These are phyloP conservation scores for Eulemur rubriventer DNA, from an alignment of 2,797 vertebrate species.

Conservation along the genomic window DNA sequence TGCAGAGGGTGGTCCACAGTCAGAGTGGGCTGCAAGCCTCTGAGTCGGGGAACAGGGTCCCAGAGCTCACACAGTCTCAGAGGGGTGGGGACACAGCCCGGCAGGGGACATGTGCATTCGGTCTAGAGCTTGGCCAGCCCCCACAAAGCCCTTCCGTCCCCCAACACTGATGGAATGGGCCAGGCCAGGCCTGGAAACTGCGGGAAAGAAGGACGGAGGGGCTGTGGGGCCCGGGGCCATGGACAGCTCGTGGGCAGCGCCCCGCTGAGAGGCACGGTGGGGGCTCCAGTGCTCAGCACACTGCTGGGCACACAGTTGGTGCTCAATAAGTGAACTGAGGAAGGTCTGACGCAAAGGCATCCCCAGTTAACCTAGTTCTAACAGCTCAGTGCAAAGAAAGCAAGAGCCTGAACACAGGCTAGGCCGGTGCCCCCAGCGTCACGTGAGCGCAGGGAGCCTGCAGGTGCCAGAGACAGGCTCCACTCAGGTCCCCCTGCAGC, in stretches of 20 bases:
- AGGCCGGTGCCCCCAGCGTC: rapidly evolving
- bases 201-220: neutral
- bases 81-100: too few species aligned
- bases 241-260: rapidly evolving
- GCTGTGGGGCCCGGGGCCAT: rapidly evolving
- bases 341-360: rapidly evolving
- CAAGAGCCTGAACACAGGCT: rapidly evolving
- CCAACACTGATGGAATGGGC: neutral
- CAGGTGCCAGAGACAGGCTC: neutral
- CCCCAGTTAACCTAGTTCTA: neutral
- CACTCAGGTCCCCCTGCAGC: neutral
- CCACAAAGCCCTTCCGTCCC: neutral
- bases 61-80: neutral
- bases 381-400: neutral
- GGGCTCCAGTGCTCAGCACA: rapidly evolving
- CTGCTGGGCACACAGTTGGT: neutral
- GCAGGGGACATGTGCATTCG: too few species aligned
- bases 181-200: neutral
- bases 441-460: neutral
- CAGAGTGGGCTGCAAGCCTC: neutral
- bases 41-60: too few species aligned
- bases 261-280: rapidly evolving
- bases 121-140: too few species aligned
- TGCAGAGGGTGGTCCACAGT: neutral
- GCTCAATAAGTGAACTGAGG: neutral